Evolutionary conservation across 2,113 vertebrate species (phyloP).

Genomic region (Ornithorhynchus anatinus): DNA sequence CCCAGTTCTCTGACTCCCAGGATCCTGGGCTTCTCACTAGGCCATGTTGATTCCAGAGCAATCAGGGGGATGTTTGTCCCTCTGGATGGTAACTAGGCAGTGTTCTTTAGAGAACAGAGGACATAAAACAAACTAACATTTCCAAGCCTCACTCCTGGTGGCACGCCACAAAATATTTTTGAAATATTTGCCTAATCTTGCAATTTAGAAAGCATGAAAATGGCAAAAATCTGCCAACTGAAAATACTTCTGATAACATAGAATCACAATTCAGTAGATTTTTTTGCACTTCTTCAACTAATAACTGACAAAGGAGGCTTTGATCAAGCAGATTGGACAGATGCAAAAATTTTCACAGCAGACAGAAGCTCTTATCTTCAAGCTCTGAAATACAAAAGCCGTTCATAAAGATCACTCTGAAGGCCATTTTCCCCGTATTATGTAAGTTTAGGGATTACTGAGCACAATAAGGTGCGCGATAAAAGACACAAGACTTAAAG

Average conservation of each 20-base stretch:
- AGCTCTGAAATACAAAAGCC: conserved; percentile 67
- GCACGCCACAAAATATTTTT: conserved; percentile 42
- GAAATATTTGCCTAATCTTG: conserved; percentile 63
- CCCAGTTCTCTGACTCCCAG: no score
- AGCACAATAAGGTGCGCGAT: conserved; percentile 61
- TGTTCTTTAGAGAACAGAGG: conserved; percentile 34
- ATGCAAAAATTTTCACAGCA: conserved; percentile 62
- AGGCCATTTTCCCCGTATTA: conserved; percentile 64
- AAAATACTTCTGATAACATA: conserved; percentile 62
- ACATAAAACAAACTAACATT: neutral
- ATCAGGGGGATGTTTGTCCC: neutral
- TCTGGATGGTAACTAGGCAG: neutral
- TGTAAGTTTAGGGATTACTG: conserved; percentile 66
- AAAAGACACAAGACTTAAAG: conserved; percentile 55
- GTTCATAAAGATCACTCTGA: conserved; percentile 67
- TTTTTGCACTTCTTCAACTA: conserved; percentile 63
- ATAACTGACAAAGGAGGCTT: conserved; percentile 68
- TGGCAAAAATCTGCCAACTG: conserved; percentile 63
- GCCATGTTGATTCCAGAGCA: neutral
- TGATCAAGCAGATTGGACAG: conserved; percentile 72
- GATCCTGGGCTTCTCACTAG: no score
- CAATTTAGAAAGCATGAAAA: conserved; percentile 69
- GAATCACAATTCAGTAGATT: conserved; percentile 63
- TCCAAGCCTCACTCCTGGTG: conserved; percentile 3
- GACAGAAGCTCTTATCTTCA: conserved; percentile 69